A percentile compares a stretch with the other conserved stretches of the same genome.
Conservation (phyloP, 2,888 invertebrate species). For the Taenaris catops region DNA sequence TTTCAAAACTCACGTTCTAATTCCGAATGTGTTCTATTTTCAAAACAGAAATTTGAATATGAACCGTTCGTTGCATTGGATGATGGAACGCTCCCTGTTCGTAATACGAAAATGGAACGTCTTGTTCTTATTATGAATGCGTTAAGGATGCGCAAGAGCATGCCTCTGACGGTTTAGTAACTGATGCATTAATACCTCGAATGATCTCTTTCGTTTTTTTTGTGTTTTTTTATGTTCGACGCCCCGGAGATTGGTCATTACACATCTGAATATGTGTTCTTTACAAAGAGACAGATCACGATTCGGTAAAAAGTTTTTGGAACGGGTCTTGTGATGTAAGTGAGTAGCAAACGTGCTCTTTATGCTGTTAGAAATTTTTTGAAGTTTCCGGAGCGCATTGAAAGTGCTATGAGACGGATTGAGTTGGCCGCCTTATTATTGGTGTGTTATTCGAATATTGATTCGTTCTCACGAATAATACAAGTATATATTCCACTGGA, state of each 20-base stretch:
- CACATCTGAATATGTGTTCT: conserved; percentile 76
- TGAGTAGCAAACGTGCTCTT: conserved; percentile 72
- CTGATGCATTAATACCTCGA: conserved; percentile 75
- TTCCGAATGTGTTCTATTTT: conserved; percentile 29
- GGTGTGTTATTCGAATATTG: conserved; percentile 20
- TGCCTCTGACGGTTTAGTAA: conserved; percentile 75
- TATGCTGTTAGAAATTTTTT: conserved; percentile 67
- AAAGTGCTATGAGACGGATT: conserved; percentile 38
- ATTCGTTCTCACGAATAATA: conserved; percentile 7
- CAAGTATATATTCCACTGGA: too few relatives aligned
- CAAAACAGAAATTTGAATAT: conserved; percentile 68
- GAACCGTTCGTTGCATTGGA: conserved; percentile 41
- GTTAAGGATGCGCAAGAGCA: conserved; percentile 73
- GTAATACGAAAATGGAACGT: conserved; percentile 66
- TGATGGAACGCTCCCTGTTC: conserved; percentile 62
- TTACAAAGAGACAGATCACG: conserved; percentile 70
- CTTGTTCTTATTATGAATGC: conserved; percentile 73
- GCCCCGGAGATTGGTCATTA: conserved; percentile 77
- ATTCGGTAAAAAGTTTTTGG: conserved; percentile 67
- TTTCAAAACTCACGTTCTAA: conserved; percentile 18
- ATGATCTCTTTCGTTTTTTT: conserved; percentile 58
- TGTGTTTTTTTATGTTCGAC: too few relatives aligned
- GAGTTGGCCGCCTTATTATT: conserved; percentile 16
- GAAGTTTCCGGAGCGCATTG: conserved; percentile 67
- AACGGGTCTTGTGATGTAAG: conserved; percentile 61